Evolutionary conservation across 2,888 invertebrate genomes (phyloP), one percentile per base, ranked within the genome.

Genomic region (Drosophila yooni): DNA sequence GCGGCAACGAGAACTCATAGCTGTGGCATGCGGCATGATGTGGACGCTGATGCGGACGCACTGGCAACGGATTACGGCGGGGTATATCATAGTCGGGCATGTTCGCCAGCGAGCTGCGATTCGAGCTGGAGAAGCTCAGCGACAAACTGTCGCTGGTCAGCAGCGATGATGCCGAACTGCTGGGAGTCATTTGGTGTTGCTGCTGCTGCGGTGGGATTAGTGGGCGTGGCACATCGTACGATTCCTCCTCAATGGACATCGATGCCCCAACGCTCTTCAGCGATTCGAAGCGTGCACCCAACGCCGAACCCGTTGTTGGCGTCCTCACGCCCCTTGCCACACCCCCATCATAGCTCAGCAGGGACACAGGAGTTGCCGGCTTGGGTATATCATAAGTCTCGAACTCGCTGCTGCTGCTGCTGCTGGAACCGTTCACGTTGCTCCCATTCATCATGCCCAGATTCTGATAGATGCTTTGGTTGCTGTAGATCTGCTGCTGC

Each of bases 61-160:
- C 90, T 0, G 91, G 92, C 76, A 91, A 91, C 25, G 95, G 93
- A 83, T 92, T 92, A 27, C 91, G 94, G 79, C 94, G 94, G 8
- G 96, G 96, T 74, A 96, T 94, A 91, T 96, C 96, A 92, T 96
- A 96, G 85, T 96, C 96, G 15, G 95, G 95, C 93, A 95, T 95
- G 82, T 94, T 94, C 25, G 94, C 94, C 76, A 94, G 83, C 67
- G 94, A 94, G 34, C 94, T 94, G 64, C 94, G 92, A 87, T 94
- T 94, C 27, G 94, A 94, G 71, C 93, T 93, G 62, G 93, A 93
- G 76, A 94, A 94, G 56, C 93, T 92, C 52, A 93, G 68, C 74
- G 94, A 94, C 78, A 94, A 92, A 74, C 95, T 95, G 83, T 96
- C 95, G 66, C 95, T 94, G 83, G 95, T 94, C 63, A 96, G 92